These are phyloP conservation scores for Callyntrura sp. DNA, from an alignment of 2,888 invertebrate species.

Conservation along the genomic window DNA sequence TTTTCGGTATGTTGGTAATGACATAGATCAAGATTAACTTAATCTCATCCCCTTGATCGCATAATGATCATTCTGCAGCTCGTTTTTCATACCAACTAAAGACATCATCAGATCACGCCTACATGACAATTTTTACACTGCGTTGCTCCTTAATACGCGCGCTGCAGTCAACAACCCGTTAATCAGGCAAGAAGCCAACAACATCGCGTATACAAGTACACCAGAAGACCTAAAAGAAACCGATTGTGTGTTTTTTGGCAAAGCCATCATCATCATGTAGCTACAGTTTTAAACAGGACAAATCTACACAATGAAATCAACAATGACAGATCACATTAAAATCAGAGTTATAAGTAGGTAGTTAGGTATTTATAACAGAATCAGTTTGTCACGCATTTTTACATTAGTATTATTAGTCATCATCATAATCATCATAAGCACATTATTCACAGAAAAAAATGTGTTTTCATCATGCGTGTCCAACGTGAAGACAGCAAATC, in stretches of 20 bases:
- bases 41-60: not conserved
- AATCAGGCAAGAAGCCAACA: conserved; percentile 72
- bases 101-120: conserved; percentile 50
- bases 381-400: conserved; percentile 26
- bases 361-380: conserved; percentile 11
- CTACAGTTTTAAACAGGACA: not conserved
- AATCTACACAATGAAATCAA: conserved; percentile 1
- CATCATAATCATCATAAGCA: not conserved
- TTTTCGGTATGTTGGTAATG: not conserved
- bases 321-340: conserved; percentile 1
- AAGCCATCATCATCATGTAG: not conserved
- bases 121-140: conserved; percentile 50
- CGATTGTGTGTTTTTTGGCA: not conserved
- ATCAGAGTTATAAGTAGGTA: not conserved
- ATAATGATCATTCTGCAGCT: conserved; percentile 22
- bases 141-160: not conserved
- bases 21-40: conserved; percentile 1
- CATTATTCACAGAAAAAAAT: not conserved
- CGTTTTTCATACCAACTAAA: conserved; percentile 31
- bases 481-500: conserved; percentile 39
- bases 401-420: conserved; percentile 15
- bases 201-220: no score
- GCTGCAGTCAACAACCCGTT: conserved; percentile 69
- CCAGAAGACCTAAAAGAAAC: conserved; percentile 4
- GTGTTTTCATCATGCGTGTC: not conserved